Conservation (phyloP, 2,888 invertebrate genomes). For the Drosophila atripex region DNA sequence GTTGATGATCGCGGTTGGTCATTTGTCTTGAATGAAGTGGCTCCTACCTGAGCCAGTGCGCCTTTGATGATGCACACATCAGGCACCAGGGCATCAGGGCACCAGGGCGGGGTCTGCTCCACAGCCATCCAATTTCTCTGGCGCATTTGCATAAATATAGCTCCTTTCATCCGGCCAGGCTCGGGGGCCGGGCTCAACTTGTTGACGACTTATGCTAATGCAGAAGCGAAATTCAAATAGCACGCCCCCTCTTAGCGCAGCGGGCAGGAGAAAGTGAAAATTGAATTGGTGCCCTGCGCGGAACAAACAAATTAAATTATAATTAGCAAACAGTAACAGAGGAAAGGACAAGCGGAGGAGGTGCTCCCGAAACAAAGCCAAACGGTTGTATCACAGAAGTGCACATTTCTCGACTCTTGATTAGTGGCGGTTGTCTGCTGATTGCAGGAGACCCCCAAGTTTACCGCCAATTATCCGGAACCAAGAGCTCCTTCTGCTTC, state of each 20-base stretch:
- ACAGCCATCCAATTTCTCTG: slow-evolving; percentile 17
- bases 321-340: slow-evolving; percentile 45
- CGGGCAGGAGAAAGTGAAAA: slow-evolving; percentile 31
- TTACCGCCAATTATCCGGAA: slow-evolving; percentile 34
- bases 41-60: slow-evolving; percentile 19
- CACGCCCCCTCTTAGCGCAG: background rate
- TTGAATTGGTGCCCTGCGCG: slow-evolving; percentile 34
- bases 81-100: background rate
- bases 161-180: slow-evolving; percentile 15
- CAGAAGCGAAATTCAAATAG: slow-evolving; percentile 37
- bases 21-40: slow-evolving; percentile 49
- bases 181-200: slow-evolving; percentile 16
- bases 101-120: background rate
- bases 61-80: slow-evolving; percentile 38
- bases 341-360: slow-evolving; percentile 10
- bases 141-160: slow-evolving; percentile 52
- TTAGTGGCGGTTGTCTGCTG: slow-evolving; percentile 38
- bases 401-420: slow-evolving; percentile 10
- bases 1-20: slow-evolving; percentile 69
- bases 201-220: slow-evolving; percentile 49
- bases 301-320: slow-evolving; percentile 53
- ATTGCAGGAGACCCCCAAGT: slow-evolving; percentile 13
- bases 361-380: slow-evolving; percentile 9
- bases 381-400: slow-evolving; percentile 1
- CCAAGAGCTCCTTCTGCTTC: slow-evolving; percentile 10